Conservation (phyloP, 2,797 vertebrate species). For the Taenioides sp. region DNA sequence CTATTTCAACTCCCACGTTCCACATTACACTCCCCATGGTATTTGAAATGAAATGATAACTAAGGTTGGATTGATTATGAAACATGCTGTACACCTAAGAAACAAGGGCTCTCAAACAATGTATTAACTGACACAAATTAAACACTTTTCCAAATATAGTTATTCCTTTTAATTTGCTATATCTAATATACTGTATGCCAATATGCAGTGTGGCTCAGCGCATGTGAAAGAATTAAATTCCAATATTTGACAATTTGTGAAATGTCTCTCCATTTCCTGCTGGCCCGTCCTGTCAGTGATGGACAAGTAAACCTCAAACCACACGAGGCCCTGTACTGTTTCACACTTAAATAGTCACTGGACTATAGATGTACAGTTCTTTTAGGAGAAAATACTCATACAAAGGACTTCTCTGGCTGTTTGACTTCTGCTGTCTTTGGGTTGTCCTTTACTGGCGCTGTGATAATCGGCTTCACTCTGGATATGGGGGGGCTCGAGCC, state of each 20-base stretch:
- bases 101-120: neutral
- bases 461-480: conserved; percentile 33
- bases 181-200: neutral
- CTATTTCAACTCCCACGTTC: conserved; percentile 31
- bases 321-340: neutral
- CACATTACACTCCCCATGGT: conserved; percentile 6
- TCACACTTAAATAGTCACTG: neutral
- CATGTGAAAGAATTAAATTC: neutral
- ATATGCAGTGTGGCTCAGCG: neutral
- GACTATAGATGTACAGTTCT: neutral
- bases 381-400: conserved; percentile 38
- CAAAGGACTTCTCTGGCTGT: conserved; percentile 71
- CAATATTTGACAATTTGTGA: neutral
- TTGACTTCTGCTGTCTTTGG: conserved; percentile 54
- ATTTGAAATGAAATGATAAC: conserved; percentile 9
- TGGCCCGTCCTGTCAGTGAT: neutral
- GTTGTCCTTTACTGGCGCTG: conserved; percentile 52
- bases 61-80: neutral
- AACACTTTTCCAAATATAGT: neutral
- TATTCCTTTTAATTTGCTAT: neutral
- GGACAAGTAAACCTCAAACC: neutral
- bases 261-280: neutral
- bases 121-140: neutral
- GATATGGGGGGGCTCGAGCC: conserved; percentile 62
- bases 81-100: neutral